Evolutionary conservation across 2,113 vertebrate genomes (phyloP).

Genomic region (Delphinapterus leucas): DNA sequence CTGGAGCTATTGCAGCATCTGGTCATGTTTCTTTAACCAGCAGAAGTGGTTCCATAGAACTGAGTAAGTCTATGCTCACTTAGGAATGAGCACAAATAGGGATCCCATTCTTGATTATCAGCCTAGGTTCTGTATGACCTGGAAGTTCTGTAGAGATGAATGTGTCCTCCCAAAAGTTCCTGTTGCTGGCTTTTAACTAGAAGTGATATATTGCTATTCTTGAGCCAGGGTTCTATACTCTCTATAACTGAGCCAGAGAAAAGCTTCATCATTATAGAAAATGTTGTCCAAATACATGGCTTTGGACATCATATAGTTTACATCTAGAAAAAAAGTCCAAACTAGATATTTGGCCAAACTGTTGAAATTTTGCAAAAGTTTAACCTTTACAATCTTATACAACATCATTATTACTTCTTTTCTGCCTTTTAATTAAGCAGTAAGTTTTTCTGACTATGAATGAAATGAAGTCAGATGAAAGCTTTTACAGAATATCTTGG

Average conservation of each 20-base stretch:
- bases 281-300: background rate
- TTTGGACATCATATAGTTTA: background rate
- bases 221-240: background rate
- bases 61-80: background rate
- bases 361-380: background rate
- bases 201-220: background rate
- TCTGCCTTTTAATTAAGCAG: background rate
- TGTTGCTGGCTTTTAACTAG: background rate
- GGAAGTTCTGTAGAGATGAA: background rate
- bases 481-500: background rate
- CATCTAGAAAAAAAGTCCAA: background rate
- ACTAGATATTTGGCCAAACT: background rate
- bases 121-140: background rate
- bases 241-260: background rate
- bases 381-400: slow-evolving; percentile 8
- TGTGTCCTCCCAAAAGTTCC: background rate
- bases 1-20: background rate
- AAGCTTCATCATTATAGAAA: background rate
- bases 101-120: background rate
- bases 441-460: background rate
- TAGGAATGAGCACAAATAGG: background rate
- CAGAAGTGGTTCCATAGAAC: accelerated
- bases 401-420: background rate
- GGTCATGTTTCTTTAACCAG: background rate
- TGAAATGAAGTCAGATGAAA: background rate